Conservation (phyloP, 2,888 invertebrate genomes). For the Clistopyga incitator region DNA sequence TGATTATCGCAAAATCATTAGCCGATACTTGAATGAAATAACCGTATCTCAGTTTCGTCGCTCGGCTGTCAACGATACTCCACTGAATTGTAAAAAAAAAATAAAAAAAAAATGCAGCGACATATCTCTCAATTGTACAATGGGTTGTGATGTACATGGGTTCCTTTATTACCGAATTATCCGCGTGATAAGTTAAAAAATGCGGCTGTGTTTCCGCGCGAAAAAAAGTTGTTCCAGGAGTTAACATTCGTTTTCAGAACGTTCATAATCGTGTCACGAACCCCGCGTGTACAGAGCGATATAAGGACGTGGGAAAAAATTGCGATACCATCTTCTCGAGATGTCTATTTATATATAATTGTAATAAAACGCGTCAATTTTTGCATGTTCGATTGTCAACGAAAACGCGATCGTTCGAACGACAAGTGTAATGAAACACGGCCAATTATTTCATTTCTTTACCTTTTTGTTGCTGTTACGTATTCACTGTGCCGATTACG, state of each 20-base stretch:
- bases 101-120: conserved; percentile 44
- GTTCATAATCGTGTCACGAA: conserved; percentile 23
- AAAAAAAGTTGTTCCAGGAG: conserved; percentile 12
- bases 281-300: conserved; percentile 1
- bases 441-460: conserved; percentile 8
- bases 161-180: conserved; percentile 47
- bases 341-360: conserved; percentile 38
- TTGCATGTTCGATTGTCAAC: conserved; percentile 56
- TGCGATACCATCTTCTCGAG: conserved; percentile 1
- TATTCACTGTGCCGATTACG: conserved; percentile 43
- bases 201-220: conserved; percentile 2
- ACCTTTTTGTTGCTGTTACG: conserved; percentile 13
- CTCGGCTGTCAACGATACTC: conserved; percentile 47
- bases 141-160: conserved; percentile 64
- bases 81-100: conserved; percentile 35
- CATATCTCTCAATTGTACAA: conserved; percentile 63
- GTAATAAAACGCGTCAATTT: conserved; percentile 49
- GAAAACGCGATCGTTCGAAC: conserved; percentile 46
- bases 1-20: conserved; percentile 37
- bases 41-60: conserved; percentile 11
- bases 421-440: conserved; percentile 29
- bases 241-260: conserved; percentile 25
- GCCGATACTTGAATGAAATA: conserved; percentile 12
- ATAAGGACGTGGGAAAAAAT: conserved; percentile 3
- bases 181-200: conserved; percentile 18